Base-by-base conservation (phyloP, 2,888 invertebrate species). In the Eucriotettix oculatus region DNA sequence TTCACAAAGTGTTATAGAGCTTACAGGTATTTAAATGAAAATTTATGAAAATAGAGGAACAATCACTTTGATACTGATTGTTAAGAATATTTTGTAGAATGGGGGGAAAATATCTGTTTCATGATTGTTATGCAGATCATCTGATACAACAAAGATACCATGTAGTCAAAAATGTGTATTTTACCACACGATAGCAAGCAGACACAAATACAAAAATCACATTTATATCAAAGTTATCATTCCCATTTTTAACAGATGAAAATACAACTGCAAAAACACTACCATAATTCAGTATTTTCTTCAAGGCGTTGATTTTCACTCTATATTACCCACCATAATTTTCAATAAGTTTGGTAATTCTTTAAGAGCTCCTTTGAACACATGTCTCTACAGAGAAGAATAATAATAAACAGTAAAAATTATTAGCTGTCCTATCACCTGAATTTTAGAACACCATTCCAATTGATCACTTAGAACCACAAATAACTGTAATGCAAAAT, bases 151-250 rank as follows among this genome's bases (percentile, higher is more conserved):
- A 48, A 48, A 14, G 12, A 48, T 48, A 48, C n/a, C 48, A 12
- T 14, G 48, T 48, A 48, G n/a, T 48, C n/a, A 48, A 48, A 29
- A 14, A n/a, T 48, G n/a, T 48, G n/a, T 48, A 48, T 48, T 48
- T 48, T 48, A 48, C 48, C 29, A 29, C 29, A 9, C 54, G n/a
- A 41, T n/a, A 41, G 29, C 54, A 54, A 54, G 54, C 54, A 14
- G 54, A 55, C 40, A 55, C 55, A 55, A n/a, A 55, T 41, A 55
- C 55, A 55, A 55, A 55, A 55, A 55, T 48, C 54, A 55, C 55
- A 55, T 40, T 55, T 41, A 55, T 55, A 55, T 55, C 55, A 29
- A 55, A 55, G 41, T 40, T 16, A 54, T 14, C 17, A n/a, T 48
- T 48, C n/a, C 48, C 48, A 48, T 48, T 48, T n/a, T 48, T 48